Evolutionary conservation across 2,888 invertebrate genomes (phyloP), one percentile per base, ranked within the genome.

Genomic region (Cyclophora albipunctata): DNA sequence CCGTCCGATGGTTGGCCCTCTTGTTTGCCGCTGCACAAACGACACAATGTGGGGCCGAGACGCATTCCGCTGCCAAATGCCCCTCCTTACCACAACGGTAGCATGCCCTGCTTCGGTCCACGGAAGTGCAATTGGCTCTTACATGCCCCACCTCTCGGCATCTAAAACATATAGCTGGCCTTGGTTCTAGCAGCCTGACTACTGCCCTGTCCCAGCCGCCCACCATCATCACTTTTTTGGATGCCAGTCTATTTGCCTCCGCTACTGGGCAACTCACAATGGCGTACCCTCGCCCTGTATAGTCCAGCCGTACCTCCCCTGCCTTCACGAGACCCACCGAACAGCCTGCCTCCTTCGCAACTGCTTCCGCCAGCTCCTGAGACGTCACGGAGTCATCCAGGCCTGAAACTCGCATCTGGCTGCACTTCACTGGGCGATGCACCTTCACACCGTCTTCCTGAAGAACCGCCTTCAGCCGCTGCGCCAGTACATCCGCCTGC

Each of bases 101-200:
- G 46, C 63, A 61, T 3, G 34, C 4, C 0, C 6, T 47, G 44
- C 48, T 53, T 3, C 49, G 51, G 48, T 49, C 57, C 3, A 45
- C 45, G 0, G 47, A 5, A 0, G 33, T 42, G 47, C 57, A 62
- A 3, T 47, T 40, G 7, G 20, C 51, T 3, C 55, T 37, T 0
- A 58, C 53, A 34, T 63, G 58, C 2, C 63, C 62, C 0, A 3
- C 7, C 7, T 48, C 46, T 0, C 59, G 50, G 45, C 64, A 60
- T 0, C 55, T 47, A 37, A 43, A 64, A 50, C 62, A 63, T 4
- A 52, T 41, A 34, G 45, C 1, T 0, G 58, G 50, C 7, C 53
- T 42, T 0, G 52, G 43, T 3, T 47, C 35, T 5, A 60, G 49
- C 3, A 58, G 33, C 3, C 34, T 41, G 0, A 58, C 52, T 3